Evolutionary conservation across 1,140 invertebrate genomes (phyloP).

Genomic region (Micrasema minimum): DNA sequence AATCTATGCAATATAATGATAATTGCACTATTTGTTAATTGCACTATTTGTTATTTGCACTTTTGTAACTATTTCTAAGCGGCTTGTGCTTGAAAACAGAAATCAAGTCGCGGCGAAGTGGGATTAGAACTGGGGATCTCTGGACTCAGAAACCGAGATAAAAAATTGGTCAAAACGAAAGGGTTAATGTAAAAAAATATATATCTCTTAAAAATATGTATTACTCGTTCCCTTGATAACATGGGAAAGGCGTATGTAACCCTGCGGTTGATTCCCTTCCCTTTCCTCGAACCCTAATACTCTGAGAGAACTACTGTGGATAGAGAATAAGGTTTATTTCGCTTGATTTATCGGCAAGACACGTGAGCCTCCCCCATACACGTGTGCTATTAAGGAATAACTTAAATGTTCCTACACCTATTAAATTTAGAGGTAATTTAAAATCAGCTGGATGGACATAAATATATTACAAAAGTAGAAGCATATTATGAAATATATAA

Average conservation of each 20-base stretch:
- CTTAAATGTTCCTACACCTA: constrained; percentile 1
- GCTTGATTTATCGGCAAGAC: constrained; percentile 32
- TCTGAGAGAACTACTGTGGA: constrained; percentile 13
- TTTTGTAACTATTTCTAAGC: too few species aligned
- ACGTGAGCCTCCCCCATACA: constrained; percentile 18
- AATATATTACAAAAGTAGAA: too few species aligned
- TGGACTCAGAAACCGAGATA: too few species aligned
- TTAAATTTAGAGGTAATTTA: constrained; percentile 13
- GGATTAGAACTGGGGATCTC: too few species aligned
- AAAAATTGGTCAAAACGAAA: too few species aligned
- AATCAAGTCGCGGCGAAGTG: too few species aligned
- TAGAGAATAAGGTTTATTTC: constrained; percentile 29
- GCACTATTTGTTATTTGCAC: too few species aligned
- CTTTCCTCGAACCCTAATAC: constrained; percentile 26
- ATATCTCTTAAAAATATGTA: neutral
- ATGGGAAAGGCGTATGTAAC: constrained; percentile 18
- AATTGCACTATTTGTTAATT: too few species aligned
- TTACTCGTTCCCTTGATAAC: constrained; percentile 12
- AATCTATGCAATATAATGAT: too few species aligned
- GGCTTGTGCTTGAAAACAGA: too few species aligned
- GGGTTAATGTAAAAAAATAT: constrained; percentile 1
- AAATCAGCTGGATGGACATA: neutral
- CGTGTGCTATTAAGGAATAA: constrained; percentile 22
- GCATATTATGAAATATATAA: too few species aligned
- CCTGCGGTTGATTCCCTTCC: constrained; percentile 6